These are phyloP conservation scores for Trachemys scripta DNA, from an alignment of 2,113 vertebrate genomes.

Conservation along the genomic window DNA sequence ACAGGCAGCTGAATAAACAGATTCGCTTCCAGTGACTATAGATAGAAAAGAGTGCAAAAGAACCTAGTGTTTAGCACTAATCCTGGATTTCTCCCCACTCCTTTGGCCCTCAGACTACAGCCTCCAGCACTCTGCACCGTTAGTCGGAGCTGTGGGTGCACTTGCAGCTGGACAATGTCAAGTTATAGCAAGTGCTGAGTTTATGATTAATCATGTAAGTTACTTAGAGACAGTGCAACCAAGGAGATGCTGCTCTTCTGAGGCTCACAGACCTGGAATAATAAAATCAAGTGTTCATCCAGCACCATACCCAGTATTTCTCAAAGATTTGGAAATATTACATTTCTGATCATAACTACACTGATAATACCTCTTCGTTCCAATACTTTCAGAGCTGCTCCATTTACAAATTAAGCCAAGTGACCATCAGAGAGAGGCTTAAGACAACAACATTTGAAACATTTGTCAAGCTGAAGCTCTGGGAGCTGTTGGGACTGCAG, in stretches of 20 bases:
- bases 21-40: neutral
- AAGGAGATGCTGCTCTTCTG: neutral
- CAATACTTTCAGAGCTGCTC: neutral
- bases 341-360: accelerated
- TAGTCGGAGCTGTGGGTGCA: neutral
- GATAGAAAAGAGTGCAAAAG: neutral
- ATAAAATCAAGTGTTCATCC: neutral
- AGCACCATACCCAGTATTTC: neutral
- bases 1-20: neutral
- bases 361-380: neutral
- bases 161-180: neutral
- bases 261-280: accelerated
- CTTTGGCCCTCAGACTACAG: neutral
- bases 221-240: neutral
- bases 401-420: constrained; percentile 57
- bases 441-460: constrained; percentile 33
- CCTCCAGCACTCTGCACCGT: neutral
- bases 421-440: constrained; percentile 22
- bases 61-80: neutral
- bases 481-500: constrained; percentile 74
- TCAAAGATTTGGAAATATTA: neutral
- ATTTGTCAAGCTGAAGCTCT: neutral
- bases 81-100: neutral
- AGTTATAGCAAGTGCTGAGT: neutral
- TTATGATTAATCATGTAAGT: neutral